Base-by-base conservation (phyloP, 2,888 invertebrate species). In the Dasysyrphus tricinctus region DNA sequence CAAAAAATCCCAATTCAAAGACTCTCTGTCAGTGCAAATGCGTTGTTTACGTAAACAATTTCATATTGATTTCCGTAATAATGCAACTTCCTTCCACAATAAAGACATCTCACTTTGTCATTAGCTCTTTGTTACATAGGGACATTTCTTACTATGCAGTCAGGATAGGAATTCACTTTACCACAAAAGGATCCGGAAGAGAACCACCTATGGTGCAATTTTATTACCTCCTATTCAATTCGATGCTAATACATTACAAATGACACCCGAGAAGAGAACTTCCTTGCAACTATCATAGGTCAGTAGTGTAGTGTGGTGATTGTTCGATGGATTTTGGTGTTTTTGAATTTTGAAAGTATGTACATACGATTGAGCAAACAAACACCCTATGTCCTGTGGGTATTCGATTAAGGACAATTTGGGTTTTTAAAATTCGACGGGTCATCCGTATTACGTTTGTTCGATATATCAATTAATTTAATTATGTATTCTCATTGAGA, bases 141-240 rank as follows among this genome's bases (percentile, higher is more conserved):
- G 57, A 57, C 54, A 77, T 86, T 78, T 59, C 69, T 67, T 81
- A 63, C 51, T 12, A 3, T 54, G 74, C 32, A 32, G 63, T 47
- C 59, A 72, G 51, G 65, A 75, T 59, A 78, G 81, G 49, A 67
- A 78, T 78, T 86, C 72, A 59, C 59, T 78, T 86, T 47, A 82
- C 86, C 86, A 82, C 86, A 86, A 82, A 75, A 69, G 75, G 57
- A 85, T 88, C 88, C 88, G 88, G 88, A 88, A 88, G 88, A 88
- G 88, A 80, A 81, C 82, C 80, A 87, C 82, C 87, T 84, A 88
- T 88, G 88, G 88, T 88, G 88, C 88, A 82, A 88, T 88, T 88
- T 88, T 88, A 88, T 88, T 82, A 76, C 88, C 78, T 85, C 47
- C 74, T 39, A 59, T 82, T 88, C 75, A 78, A 24, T 54, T 74